Base-by-base conservation (phyloP, 2,888 invertebrate genomes). In the Netelia virgata region DNA sequence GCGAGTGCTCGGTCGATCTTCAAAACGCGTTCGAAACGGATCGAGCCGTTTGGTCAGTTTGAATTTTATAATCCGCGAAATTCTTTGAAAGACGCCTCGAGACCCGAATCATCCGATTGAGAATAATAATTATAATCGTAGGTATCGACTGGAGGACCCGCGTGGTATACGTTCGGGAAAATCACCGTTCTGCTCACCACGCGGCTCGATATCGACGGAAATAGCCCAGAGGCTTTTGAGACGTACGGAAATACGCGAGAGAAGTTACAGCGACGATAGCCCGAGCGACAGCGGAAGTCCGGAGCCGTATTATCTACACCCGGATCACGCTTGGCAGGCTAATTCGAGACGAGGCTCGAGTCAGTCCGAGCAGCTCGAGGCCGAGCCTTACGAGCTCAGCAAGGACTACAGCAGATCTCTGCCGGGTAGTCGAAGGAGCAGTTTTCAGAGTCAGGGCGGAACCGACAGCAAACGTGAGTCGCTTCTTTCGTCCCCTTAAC, bases 11-110 rank as follows among this genome's bases (percentile, higher is more conserved):
- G 66, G 96, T 97, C 90, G 97, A 97, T 88, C 94, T 97, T 82
- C 96, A 96, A 90, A 97, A 97, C 93, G 98, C 97, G 2, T 97
- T 97, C 91, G 95, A 98, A 41, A 97, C 97, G 90, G 98, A 98
- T 93, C 96, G 97, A 80, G 97, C 98, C 0, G 96, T 97, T 66
- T 98, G 98, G 98, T 91, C 88, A 91, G 89, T 88, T 69, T 55
- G 11, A 50, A 50, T 6, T 75, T 47, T 61, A 36, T n/a, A 53
- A 23, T 23, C 50, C 6, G 53, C 20, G 23, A 63, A 57, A 66
- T 41, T 47, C 2, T 63, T 74, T 66, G 18, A 79, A 61, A 81
- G 3, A 28, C 28, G 3, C 5, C 20, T 73, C 20, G 14, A 6
- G 3, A 14, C 0, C 14, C 6, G n/a, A n/a, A n/a, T 53, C n/a